phyloP scores from a whole-genome alignment of 2,888 invertebrate genomes.

The Anagyrus pseudococci region DNA sequence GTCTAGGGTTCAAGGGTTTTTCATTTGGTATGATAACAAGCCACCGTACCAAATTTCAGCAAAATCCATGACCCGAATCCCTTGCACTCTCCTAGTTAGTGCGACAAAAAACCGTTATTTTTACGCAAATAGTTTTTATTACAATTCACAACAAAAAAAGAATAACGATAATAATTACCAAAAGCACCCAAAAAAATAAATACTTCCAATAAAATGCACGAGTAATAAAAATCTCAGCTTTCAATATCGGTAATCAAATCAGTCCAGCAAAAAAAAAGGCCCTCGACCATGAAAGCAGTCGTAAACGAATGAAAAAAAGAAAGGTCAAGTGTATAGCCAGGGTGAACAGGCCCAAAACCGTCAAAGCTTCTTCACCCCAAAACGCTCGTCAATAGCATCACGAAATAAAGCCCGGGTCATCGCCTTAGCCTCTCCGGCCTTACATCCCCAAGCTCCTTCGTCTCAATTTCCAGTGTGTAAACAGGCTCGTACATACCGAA shows the following conservation, averaged over 20 bases:
- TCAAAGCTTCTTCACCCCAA: too few species aligned
- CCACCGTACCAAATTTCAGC: background rate
- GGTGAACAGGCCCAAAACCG: too few species aligned
- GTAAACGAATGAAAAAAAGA: background rate
- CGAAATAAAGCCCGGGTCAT: too few species aligned
- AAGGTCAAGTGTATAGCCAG: too few species aligned
- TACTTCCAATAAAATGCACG: background rate
- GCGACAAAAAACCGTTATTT: background rate
- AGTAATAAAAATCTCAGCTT: background rate
- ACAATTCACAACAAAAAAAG: background rate
- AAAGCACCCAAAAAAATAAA: too few species aligned
- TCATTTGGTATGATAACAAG: background rate
- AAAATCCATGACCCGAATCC: background rate
- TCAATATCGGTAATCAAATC: too few species aligned
- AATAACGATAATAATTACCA: background rate
- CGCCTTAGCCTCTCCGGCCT: too few species aligned
- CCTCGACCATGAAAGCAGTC: too few species aligned
- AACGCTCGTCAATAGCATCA: too few species aligned
- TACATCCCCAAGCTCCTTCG: too few species aligned
- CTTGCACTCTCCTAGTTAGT: too few species aligned
- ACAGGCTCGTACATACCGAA: background rate
- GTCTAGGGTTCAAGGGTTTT: background rate
- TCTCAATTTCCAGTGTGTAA: background rate
- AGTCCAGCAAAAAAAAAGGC: too few species aligned
- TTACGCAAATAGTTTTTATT: background rate